These are phyloP conservation scores for Enteromius trimaculatus DNA, from an alignment of 2,797 vertebrate species.

Conservation along the genomic window DNA sequence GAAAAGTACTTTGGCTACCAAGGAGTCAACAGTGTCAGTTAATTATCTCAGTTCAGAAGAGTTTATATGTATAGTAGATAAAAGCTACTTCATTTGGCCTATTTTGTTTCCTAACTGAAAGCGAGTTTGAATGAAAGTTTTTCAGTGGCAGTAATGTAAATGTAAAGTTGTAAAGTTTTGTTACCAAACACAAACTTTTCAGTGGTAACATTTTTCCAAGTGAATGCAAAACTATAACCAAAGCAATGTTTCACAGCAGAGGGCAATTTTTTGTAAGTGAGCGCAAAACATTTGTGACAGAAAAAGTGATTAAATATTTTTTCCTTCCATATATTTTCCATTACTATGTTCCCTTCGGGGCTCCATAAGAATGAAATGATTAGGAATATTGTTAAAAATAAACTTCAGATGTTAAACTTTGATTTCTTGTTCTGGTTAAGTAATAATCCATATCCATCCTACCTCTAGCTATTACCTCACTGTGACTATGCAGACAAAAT, in stretches of 20 bases:
- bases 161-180: neutral
- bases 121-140: neutral
- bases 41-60: too few species aligned
- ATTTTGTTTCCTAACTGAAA: neutral
- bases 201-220: neutral
- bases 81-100: neutral
- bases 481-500: neutral
- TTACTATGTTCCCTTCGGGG: neutral
- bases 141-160: neutral
- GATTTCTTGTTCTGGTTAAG: neutral
- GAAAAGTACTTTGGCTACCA: neutral
- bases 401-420: neutral
- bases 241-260: neutral
- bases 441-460: neutral
- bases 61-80: neutral
- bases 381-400: slow-evolving; percentile 8
- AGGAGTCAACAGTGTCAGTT: neutral
- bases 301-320: neutral
- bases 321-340: neutral
- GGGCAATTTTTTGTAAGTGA: neutral
- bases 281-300: neutral
- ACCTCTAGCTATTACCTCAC: slow-evolving; percentile 6
- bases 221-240: neutral
- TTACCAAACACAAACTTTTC: neutral
- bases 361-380: neutral